phyloP scores from a whole-genome alignment of 2,888 invertebrate genomes.

The Geophilus truncorum region DNA sequence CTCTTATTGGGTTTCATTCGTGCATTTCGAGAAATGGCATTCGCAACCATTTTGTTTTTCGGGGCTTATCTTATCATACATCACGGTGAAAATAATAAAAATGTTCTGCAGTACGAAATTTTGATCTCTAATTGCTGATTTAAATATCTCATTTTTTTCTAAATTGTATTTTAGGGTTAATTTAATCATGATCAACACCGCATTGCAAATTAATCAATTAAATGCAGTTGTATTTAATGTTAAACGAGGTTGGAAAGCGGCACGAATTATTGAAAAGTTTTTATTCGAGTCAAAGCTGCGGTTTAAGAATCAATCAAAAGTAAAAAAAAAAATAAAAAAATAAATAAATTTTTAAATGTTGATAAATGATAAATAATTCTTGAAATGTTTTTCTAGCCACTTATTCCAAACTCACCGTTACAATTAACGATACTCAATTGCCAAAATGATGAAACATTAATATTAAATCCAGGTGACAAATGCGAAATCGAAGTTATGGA shows the following conservation, averaged over 20 bases:
- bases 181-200: neutral
- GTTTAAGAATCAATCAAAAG: neutral
- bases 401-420: neutral
- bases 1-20: neutral
- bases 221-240: neutral
- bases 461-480: neutral
- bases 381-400: neutral
- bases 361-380: no score
- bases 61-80: neutral
- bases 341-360: no score
- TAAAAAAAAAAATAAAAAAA: neutral
- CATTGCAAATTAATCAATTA: neutral
- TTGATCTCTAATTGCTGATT: no score
- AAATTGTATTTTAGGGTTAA: neutral
- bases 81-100: neutral
- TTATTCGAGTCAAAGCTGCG: neutral
- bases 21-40: neutral
- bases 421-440: neutral
- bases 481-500: neutral
- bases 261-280: neutral
- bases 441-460: neutral
- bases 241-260: neutral
- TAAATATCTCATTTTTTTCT: neutral
- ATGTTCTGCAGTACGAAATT: conserved; percentile 23
- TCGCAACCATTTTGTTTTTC: neutral